Base-by-base conservation (phyloP, 2,797 vertebrate species). In the Cetoscarus ocellatus region DNA sequence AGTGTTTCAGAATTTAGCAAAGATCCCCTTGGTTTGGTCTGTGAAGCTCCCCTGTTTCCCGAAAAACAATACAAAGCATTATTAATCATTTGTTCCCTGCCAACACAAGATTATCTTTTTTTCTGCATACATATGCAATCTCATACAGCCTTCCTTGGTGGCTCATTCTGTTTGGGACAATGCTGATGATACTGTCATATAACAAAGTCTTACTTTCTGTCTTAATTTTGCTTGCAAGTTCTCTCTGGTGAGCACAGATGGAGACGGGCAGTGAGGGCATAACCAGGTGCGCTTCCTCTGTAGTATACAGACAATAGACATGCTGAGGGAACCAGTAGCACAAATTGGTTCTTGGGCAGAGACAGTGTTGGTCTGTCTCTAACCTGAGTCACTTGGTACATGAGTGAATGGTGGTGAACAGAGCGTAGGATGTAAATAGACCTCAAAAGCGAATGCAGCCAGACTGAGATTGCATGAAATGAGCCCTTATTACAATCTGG, bases 211-310 rank as follows among this genome's bases (percentile, higher is more conserved):
- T 95, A 95, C 95, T 95, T 95, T 95, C 95, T 92, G 94, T 94
- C 86, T 95, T 95, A 95, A 95, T 94, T 95, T 95, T 95, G 94
- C 94, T 95, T 92, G 94, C 90, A 93, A 94, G 94, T 94, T 95
- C 94, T 95, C 94, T 94, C 94, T 95, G 95, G 93, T 95, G 94
- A 92, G 94, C 92, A 94, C 94, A 95, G 94, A 95, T 95, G 94
- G 94, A 95, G 92, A 93, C 93, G 89, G 95, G 94, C 84, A 95
- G 94, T 94, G 95, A 94, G 91, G 94, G 94, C 95, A 95, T 95
- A 90, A 95, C 95, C 94, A 95, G 94, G 93, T 95, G 95, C 85
- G 93, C 93, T 90, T 95, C 94, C 90, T 95, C 94, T 95, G 94
- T 91, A 91, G 94, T 93, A 89, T 92, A 95, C 94, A 95, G 76